Base-by-base conservation (phyloP, 2,888 invertebrate genomes). In the Parapristionchus giblindavisi region DNA sequence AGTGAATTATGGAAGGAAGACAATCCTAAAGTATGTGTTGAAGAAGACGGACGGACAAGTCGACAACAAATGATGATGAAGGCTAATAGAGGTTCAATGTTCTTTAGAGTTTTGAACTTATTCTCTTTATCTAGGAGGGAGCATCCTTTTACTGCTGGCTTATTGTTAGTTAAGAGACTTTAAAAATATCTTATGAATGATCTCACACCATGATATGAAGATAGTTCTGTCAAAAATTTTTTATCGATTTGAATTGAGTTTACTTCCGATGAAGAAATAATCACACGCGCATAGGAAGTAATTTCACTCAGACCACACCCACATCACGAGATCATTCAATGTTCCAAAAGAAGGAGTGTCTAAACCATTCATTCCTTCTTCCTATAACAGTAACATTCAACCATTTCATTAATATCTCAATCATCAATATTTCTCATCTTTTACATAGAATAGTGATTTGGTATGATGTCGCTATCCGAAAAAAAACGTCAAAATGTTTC, bases 11-110 rank as follows among this genome's bases (percentile, higher is more conserved):
- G 60, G 65, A 75, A 71, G 71, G 61, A 61, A 52, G 38, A 34
- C 75, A 36, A 76, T 3, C 56, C 76, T 14, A 74, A 75, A 74
- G 71, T 71, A 17, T 21, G 14, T 17, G 27, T 65, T 27, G 21
- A 24, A 21, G 63, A 65, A 17, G 43, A 43, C 43, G 43, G 43
- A 8, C 11, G 17, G 43, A 8, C 43, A 14, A 65, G 43, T 2
- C 34, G 63, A 65, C 63, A 65, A 8, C 36, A 65, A 43, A 65
- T 65, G 63, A 27, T 65, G 63, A 40, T 65, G 3, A 34, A 21
- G 11, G 68, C 68, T 2, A 70, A 54, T 29, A 70, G 68, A 54
- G 68, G 68, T 56, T 21, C 29, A 6, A n/a, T 17, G 58, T 6
- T 11, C 14, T 56, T 27, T 24, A 6, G 11, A 29, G 58, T 27